phyloP scores from a whole-genome alignment of 2,113 vertebrate species.

The Murina feae region DNA sequence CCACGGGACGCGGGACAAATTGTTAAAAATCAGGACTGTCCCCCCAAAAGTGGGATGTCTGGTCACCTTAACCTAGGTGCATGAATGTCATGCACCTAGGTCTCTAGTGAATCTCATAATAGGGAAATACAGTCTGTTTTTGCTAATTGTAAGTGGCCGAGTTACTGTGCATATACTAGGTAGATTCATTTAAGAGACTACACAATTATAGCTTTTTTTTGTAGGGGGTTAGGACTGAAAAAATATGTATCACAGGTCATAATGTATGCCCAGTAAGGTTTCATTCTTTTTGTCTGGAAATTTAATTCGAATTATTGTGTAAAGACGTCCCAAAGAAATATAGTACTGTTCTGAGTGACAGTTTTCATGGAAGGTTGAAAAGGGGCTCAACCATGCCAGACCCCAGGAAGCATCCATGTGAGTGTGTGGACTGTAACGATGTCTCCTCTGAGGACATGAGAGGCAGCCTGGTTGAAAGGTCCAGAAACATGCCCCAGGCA shows the following conservation, averaged over 20 bases:
- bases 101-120: background rate
- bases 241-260: background rate
- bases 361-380: constrained; percentile 22
- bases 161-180: background rate
- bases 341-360: background rate
- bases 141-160: background rate
- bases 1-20: too few relatives aligned
- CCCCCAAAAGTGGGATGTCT: too few relatives aligned
- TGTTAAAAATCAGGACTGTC: too few relatives aligned
- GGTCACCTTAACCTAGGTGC: too few relatives aligned
- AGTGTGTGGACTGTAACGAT: background rate
- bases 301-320: constrained; percentile 31
- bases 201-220: background rate
- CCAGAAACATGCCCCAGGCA: too few relatives aligned
- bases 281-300: constrained; percentile 26
- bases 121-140: background rate
- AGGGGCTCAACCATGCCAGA: background rate
- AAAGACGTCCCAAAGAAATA: background rate
- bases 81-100: too few relatives aligned
- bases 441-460: background rate
- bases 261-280: background rate
- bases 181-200: background rate
- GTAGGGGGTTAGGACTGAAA: background rate
- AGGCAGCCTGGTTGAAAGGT: background rate
- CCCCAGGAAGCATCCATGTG: background rate